These are phyloP conservation scores for Amaurobius ferox DNA, from an alignment of 2,888 invertebrate species.

Conservation along the genomic window DNA sequence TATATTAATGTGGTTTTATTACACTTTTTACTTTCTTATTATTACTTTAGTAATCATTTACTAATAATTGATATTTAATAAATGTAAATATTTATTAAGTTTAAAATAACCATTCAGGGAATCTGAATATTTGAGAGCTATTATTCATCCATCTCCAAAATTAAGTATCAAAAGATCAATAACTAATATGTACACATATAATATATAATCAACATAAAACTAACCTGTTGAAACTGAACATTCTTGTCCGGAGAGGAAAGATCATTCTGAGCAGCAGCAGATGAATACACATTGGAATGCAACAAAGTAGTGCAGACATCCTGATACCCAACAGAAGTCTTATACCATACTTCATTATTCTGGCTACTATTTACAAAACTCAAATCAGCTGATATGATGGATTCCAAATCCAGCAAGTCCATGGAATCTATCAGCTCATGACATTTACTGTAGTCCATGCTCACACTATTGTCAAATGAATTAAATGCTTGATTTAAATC, in stretches of 20 bases:
- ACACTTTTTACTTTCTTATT: too few relatives aligned
- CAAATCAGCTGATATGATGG: conserved; percentile 44
- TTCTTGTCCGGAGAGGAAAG: background rate
- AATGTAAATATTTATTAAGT: too few relatives aligned
- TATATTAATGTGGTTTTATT: too few relatives aligned
- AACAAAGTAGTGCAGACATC: background rate
- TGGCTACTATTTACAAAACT: conserved; percentile 35
- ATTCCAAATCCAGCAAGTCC: conserved; percentile 51
- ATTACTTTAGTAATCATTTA: too few relatives aligned
- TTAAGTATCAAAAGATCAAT: too few relatives aligned
- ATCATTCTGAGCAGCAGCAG: background rate
- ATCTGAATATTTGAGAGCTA: too few relatives aligned
- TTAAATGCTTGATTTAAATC: background rate
- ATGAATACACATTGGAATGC: background rate
- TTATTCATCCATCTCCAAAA: too few relatives aligned
- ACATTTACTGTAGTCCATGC: conserved; percentile 31
- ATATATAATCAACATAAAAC: background rate
- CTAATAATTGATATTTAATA: too few relatives aligned
- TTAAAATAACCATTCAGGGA: too few relatives aligned
- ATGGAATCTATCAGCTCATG: conserved; percentile 25
- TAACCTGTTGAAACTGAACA: background rate
- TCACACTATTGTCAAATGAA: background rate
- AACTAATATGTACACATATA: too few relatives aligned
- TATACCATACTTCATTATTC: conserved; percentile 27
- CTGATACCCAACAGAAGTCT: conserved; percentile 27